These are phyloP conservation scores for Leucophenga varia DNA, from an alignment of 1,140 invertebrate genomes.

Conservation along the genomic window DNA sequence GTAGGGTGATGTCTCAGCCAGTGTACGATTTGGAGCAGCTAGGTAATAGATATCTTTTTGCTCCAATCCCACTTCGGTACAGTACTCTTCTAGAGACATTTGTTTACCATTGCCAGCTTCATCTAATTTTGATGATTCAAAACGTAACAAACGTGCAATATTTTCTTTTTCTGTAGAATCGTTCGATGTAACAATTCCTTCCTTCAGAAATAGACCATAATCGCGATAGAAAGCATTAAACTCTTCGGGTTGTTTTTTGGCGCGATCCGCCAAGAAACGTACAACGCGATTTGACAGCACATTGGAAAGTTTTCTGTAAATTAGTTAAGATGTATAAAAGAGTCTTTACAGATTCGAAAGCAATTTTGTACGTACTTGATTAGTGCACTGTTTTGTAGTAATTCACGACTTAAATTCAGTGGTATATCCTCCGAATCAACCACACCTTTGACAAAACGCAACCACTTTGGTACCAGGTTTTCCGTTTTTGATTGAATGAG, in stretches of 20 bases:
- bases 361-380: no score
- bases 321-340: no score
- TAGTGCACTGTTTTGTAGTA: constrained; percentile 89
- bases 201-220: constrained; percentile 89
- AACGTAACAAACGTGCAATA: constrained; percentile 83
- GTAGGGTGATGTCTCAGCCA: constrained; percentile 90
- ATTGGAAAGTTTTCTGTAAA: constrained; percentile 79
- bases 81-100: constrained; percentile 81
- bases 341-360: no score
- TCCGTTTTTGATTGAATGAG: constrained; percentile 87
- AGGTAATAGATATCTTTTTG: constrained; percentile 89
- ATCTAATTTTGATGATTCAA: constrained; percentile 88
- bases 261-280: constrained; percentile 80
- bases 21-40: constrained; percentile 82
- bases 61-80: constrained; percentile 72
- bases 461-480: constrained; percentile 88
- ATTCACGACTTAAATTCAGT: constrained; percentile 89
- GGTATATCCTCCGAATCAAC: constrained; percentile 97
- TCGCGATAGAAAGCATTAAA: constrained; percentile 86
- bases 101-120: constrained; percentile 63
- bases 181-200: constrained; percentile 82
- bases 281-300: constrained; percentile 82
- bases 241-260: constrained; percentile 76
- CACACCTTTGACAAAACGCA: constrained; percentile 90
- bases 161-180: constrained; percentile 86